phyloP scores from a whole-genome alignment of 2,888 invertebrate genomes.

The Hirtodrosophila duncani region DNA sequence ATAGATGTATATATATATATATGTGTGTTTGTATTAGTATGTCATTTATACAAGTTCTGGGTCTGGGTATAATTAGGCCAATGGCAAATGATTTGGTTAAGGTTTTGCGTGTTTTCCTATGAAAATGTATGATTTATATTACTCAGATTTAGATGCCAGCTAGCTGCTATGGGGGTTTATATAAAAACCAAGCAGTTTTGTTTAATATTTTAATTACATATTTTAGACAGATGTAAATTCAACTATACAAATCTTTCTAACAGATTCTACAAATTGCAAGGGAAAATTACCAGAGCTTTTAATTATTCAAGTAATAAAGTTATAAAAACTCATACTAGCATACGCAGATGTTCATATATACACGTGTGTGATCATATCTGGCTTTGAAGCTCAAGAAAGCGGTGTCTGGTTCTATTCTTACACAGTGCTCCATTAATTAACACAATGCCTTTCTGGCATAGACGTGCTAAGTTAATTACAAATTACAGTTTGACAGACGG shows the following conservation, averaged over 20 bases:
- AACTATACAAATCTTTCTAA: too few species aligned
- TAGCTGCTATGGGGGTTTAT: too few species aligned
- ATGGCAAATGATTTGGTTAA: conserved; percentile 26
- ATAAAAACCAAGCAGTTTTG: too few species aligned
- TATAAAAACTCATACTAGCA: too few species aligned
- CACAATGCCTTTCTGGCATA: conserved; percentile 30
- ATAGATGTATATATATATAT: conserved; percentile 14
- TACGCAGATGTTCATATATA: too few species aligned
- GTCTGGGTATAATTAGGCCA: conserved; percentile 42
- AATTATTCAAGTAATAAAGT: too few species aligned
- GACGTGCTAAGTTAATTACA: conserved; percentile 55
- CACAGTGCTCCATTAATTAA: conserved; percentile 34
- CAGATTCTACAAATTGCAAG: too few species aligned
- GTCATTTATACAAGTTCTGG: conserved; percentile 17
- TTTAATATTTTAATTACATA: too few species aligned
- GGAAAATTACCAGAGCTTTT: too few species aligned
- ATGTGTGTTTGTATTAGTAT: conserved; percentile 18
- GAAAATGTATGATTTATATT: neutral
- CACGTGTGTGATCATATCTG: too few species aligned
- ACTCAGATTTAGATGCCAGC: conserved; percentile 2
- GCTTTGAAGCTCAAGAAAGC: conserved; percentile 8
- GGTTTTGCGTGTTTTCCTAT: conserved; percentile 47
- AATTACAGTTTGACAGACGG: neutral
- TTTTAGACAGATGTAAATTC: too few species aligned
- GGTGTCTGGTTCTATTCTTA: conserved; percentile 37